These are phyloP conservation scores for Scomber scombrus DNA, from an alignment of 2,113 vertebrate genomes.

Conservation along the genomic window DNA sequence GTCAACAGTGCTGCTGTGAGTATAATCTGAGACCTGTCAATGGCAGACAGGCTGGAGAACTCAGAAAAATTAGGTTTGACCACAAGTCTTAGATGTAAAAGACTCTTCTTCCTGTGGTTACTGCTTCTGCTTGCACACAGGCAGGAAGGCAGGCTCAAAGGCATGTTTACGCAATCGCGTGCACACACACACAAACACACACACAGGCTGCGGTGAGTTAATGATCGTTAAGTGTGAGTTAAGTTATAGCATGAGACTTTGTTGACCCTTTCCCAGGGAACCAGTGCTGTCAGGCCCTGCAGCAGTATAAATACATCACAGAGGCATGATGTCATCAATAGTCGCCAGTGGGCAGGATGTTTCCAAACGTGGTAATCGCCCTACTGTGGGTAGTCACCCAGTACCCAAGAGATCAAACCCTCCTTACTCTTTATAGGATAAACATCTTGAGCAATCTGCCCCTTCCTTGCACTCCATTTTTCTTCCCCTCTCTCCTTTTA, in stretches of 20 bases:
- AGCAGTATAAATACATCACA: slow-evolving; percentile 75
- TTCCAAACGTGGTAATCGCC: slow-evolving; percentile 79
- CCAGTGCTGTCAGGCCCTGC: slow-evolving; percentile 53
- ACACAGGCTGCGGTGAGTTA: slow-evolving; percentile 54
- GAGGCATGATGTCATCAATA: slow-evolving; percentile 80
- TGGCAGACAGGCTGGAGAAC: slow-evolving; percentile 28
- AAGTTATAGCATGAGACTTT: slow-evolving; percentile 76
- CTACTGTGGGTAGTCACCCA: slow-evolving; percentile 75
- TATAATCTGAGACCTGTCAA: slow-evolving; percentile 33
- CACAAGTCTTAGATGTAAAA: slow-evolving; percentile 69
- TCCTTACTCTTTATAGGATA: slow-evolving; percentile 73
- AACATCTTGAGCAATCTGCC: slow-evolving; percentile 75
- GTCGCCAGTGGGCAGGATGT: slow-evolving; percentile 79
- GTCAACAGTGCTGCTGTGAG: slow-evolving; percentile 45
- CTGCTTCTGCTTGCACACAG: slow-evolving; percentile 35
- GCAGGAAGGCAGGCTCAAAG: slow-evolving; percentile 24
- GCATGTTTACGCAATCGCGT: slow-evolving; percentile 5
- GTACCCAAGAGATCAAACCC: slow-evolving; percentile 73
- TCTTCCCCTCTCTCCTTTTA: slow-evolving; percentile 44
- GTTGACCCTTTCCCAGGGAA: slow-evolving; percentile 70
- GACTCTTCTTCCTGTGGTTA: slow-evolving; percentile 68
- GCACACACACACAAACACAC: slow-evolving; percentile 7
- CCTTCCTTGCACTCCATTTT: slow-evolving; percentile 53
- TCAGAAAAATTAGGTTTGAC: slow-evolving; percentile 59
- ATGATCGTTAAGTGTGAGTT: slow-evolving; percentile 66